Evolutionary conservation across 2,888 invertebrate genomes (phyloP).

Genomic region (Camponotus fellah): DNA sequence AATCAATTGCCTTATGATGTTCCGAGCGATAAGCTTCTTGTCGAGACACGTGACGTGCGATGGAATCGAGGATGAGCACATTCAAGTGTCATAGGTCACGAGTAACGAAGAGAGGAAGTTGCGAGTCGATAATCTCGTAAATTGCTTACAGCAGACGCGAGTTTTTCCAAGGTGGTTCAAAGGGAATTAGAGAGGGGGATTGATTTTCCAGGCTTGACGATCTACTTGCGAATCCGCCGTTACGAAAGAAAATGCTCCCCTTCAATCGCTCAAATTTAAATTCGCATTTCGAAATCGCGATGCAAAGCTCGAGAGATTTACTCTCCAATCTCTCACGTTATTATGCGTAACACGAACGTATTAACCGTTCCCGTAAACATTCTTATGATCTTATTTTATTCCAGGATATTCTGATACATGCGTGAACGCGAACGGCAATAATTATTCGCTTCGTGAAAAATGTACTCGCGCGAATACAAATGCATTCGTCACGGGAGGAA

Average conservation of each 20-base stretch:
- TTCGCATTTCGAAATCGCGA: conserved; percentile 7
- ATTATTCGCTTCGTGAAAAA: neutral
- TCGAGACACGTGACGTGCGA: conserved; percentile 12
- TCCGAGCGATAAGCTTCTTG: neutral
- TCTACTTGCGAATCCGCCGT: neutral
- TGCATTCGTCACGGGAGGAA: neutral
- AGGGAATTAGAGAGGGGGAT: neutral
- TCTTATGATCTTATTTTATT: neutral
- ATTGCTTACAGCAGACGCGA: conserved; percentile 24
- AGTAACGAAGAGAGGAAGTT: conserved; percentile 53
- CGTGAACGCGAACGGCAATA: neutral
- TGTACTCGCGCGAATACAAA: neutral
- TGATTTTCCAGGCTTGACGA: neutral
- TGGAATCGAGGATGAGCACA: conserved; percentile 16
- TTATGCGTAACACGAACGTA: neutral
- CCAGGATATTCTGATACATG: neutral
- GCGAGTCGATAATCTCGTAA: conserved; percentile 40
- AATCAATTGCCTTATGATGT: neutral
- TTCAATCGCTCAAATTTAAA: neutral
- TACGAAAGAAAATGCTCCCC: neutral
- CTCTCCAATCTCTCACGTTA: neutral
- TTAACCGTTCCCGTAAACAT: conserved; percentile 6
- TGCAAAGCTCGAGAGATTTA: neutral
- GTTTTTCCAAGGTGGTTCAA: neutral
- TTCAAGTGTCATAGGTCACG: conserved; percentile 45